Conservation (phyloP, 2,888 invertebrate genomes). For the Portevinia maculata region DNA sequence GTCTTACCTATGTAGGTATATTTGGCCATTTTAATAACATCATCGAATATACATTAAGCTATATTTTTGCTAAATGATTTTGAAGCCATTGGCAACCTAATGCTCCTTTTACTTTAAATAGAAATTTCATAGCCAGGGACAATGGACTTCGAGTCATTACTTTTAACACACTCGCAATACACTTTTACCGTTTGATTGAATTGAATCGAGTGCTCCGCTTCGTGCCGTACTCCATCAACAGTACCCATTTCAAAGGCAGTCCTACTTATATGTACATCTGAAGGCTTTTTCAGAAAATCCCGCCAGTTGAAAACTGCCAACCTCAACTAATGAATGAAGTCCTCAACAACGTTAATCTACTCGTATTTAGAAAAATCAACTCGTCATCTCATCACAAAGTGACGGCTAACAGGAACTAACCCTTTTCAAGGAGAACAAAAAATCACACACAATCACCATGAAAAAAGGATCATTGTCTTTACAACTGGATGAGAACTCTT, state of each 20-base stretch:
- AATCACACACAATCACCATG: constrained; percentile 15
- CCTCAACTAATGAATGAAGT: constrained; percentile 56
- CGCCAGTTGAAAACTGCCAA: constrained; percentile 45
- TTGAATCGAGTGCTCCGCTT: constrained; percentile 37
- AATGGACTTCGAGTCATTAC: too few relatives aligned
- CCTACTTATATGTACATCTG: constrained; percentile 5
- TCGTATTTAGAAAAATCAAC: constrained; percentile 67
- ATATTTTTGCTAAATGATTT: background rate
- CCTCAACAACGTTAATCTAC: constrained; percentile 64
- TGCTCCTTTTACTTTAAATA: background rate
- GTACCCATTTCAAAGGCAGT: constrained; percentile 50
- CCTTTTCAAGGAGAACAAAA: constrained; percentile 45
- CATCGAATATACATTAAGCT: background rate
- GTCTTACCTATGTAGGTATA: too few relatives aligned
- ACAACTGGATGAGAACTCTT: constrained; percentile 42
- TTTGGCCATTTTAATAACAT: too few relatives aligned
- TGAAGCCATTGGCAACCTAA: constrained; percentile 44
- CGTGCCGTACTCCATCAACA: background rate
- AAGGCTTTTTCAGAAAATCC: constrained; percentile 34
- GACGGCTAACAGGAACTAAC: constrained; percentile 19
- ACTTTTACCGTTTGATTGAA: constrained; percentile 48
- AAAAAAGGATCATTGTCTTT: constrained; percentile 30
- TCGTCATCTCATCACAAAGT: constrained; percentile 65
- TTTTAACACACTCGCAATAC: constrained; percentile 27
- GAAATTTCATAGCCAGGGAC: too few relatives aligned